A percentile compares a stretch with the other conserved stretches of the same genome.
These are phyloP conservation scores for Hydrolagus affinis DNA, from an alignment of 2,113 vertebrate species.

Conservation along the genomic window DNA sequence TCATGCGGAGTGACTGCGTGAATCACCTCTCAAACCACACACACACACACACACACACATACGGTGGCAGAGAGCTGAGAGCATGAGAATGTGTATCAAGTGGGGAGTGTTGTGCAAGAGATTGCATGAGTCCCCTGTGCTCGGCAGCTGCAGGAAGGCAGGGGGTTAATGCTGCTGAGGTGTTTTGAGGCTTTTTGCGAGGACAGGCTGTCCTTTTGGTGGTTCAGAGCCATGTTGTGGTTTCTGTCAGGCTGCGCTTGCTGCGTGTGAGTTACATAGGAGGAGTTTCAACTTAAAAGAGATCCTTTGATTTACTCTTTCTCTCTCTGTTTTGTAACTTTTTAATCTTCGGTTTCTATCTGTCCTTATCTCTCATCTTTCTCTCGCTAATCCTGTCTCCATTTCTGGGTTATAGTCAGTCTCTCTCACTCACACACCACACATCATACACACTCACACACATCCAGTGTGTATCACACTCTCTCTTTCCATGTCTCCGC, in stretches of 20 bases:
- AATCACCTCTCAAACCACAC: too few species aligned
- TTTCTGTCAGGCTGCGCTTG: background rate
- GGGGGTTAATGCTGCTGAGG: background rate
- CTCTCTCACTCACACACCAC: too few species aligned
- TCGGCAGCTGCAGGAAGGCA: too few species aligned
- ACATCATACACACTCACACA: too few species aligned
- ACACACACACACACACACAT: too few species aligned
- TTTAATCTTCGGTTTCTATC: slow-evolving; percentile 35
- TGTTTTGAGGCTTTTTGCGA: background rate
- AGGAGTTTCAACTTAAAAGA: slow-evolving; percentile 39
- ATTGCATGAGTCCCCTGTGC: too few species aligned
- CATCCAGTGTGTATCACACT: too few species aligned
- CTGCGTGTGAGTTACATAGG: slow-evolving; percentile 24
- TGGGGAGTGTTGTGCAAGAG: too few species aligned
- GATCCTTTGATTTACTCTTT: slow-evolving; percentile 36
- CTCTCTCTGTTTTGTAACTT: slow-evolving; percentile 37
- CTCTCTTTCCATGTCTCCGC: background rate
- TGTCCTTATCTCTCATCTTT: slow-evolving; percentile 37
- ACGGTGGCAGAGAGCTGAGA: too few species aligned
- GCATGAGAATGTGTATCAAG: too few species aligned
- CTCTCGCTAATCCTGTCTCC: slow-evolving; percentile 46
- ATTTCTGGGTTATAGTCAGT: slow-evolving; percentile 33
- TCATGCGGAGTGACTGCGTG: too few species aligned
- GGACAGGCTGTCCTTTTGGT: background rate
- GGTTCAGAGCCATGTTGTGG: background rate